Conservation (phyloP, 53 echinoderm and acorn worm species). For the Arbacia lixula region DNA sequence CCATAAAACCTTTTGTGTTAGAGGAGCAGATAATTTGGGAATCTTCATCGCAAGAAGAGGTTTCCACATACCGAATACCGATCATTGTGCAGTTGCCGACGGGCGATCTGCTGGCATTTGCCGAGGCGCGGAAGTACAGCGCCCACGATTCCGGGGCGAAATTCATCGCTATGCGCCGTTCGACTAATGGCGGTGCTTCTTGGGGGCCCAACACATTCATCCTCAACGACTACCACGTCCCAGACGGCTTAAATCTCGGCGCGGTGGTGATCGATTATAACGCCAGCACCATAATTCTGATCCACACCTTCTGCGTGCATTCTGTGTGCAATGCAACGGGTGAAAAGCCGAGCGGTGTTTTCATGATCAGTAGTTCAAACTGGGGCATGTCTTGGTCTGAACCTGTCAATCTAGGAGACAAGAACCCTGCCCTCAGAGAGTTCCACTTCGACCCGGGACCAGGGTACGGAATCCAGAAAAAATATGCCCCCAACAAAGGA, state of each 20-base stretch:
- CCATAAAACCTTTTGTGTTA: constrained; percentile 40
- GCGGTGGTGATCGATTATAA: constrained; percentile 57
- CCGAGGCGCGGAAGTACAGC: constrained; percentile 67
- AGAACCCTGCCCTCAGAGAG: constrained; percentile 39
- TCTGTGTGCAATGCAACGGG: constrained; percentile 39
- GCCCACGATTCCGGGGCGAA: constrained; percentile 63
- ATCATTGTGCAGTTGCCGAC: constrained; percentile 46
- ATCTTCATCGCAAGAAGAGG: constrained; percentile 57
- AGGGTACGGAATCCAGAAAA: constrained; percentile 76
- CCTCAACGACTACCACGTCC: constrained; percentile 60
- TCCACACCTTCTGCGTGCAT: constrained; percentile 75
- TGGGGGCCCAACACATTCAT: constrained; percentile 30
- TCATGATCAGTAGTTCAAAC: constrained; percentile 56
- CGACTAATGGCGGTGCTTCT: constrained; percentile 44
- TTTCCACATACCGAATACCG: constrained; percentile 69
- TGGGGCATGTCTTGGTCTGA: constrained; percentile 59
- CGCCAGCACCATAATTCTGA: constrained; percentile 49
- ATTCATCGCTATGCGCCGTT: constrained; percentile 70
- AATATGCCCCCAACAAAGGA: constrained; percentile 51
- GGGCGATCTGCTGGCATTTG: constrained; percentile 64
- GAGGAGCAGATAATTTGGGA: constrained; percentile 65
- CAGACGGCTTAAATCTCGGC: constrained; percentile 72
- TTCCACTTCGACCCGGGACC: constrained; percentile 67
- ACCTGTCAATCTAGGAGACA: constrained; percentile 43
- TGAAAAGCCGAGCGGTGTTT: constrained; percentile 42